A percentile compares a stretch with the other conserved stretches of the same genome.
These are phyloP conservation scores for Pangasius sanitwongsei DNA, from an alignment of 2,797 vertebrate species.

Conservation along the genomic window DNA sequence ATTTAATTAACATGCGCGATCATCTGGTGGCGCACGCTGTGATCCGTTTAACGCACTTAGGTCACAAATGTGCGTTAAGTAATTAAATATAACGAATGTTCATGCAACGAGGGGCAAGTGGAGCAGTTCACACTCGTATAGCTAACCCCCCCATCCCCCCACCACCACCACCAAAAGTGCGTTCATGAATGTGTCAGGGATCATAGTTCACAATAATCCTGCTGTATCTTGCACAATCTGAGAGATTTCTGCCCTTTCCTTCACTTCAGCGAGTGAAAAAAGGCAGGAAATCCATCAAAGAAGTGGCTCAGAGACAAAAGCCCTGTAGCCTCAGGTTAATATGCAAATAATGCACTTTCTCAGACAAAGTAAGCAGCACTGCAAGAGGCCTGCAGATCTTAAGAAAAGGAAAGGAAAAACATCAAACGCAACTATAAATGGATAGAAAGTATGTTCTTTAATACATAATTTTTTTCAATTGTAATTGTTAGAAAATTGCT, in stretches of 20 bases:
- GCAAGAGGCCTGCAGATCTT: neutral
- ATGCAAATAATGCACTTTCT: slow-evolving; percentile 42
- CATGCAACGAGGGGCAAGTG: neutral
- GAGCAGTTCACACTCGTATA: neutral
- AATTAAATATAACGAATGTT: slow-evolving; percentile 8
- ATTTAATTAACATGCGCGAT: slow-evolving; percentile 6
- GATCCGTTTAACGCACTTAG: neutral
- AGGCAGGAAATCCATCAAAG: slow-evolving; percentile 4
- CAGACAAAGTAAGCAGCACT: slow-evolving; percentile 26
- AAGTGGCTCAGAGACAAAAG: slow-evolving; percentile 6
- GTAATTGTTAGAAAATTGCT: neutral
- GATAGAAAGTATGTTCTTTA: neutral
- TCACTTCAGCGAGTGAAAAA: neutral
- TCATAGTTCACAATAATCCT: slow-evolving; percentile 8
- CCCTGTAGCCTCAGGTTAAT: slow-evolving; percentile 34
- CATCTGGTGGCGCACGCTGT: neutral
- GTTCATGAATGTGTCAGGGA: neutral
- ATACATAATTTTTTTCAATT: neutral
- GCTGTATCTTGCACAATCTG: neutral
- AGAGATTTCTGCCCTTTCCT: neutral
- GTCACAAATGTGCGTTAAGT: neutral
- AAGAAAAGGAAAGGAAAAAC: neutral
- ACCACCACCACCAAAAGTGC: neutral
- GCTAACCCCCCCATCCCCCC: neutral
- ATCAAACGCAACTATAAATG: neutral